These are phyloP conservation scores for Aythya baeri DNA, from an alignment of 2,113 vertebrate genomes.

Conservation along the genomic window DNA sequence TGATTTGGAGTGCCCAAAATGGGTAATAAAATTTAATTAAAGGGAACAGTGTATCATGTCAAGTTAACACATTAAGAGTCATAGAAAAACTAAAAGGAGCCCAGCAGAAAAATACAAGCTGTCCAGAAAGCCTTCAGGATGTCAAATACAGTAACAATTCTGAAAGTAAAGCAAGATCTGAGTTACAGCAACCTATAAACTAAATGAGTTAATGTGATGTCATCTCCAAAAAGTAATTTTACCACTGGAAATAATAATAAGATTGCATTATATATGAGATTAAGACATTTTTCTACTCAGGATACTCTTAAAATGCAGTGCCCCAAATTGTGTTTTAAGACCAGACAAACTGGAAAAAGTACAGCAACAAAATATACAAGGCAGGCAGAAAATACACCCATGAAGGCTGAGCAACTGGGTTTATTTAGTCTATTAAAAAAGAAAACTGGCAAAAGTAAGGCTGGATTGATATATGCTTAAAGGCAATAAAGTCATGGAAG, in stretches of 20 bases:
- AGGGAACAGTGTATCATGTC: accelerated
- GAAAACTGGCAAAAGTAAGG: not conserved
- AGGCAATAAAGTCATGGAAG: not conserved
- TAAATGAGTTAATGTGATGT: not conserved
- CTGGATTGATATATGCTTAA: not conserved
- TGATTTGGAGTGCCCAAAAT: not conserved
- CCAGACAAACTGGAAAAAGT: not conserved
- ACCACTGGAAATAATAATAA: not conserved
- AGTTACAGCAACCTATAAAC: not conserved
- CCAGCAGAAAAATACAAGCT: not conserved
- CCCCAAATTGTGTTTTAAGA: not conserved
- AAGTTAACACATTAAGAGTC: not conserved
- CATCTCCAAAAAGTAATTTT: not conserved
- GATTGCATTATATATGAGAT: not conserved
- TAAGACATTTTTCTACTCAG: not conserved
- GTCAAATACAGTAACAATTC: not conserved
- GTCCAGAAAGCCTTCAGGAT: not conserved
- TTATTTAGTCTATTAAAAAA: not conserved
- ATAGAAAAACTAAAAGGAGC: not conserved
- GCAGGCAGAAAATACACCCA: not conserved
- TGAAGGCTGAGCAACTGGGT: not conserved
- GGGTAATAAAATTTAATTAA: not conserved
- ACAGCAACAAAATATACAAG: not conserved
- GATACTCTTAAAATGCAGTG: not conserved
- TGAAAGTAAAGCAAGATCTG: not conserved